These are phyloP conservation scores for Oxycera nigricornis DNA, from an alignment of 2,888 invertebrate species.

Conservation along the genomic window DNA sequence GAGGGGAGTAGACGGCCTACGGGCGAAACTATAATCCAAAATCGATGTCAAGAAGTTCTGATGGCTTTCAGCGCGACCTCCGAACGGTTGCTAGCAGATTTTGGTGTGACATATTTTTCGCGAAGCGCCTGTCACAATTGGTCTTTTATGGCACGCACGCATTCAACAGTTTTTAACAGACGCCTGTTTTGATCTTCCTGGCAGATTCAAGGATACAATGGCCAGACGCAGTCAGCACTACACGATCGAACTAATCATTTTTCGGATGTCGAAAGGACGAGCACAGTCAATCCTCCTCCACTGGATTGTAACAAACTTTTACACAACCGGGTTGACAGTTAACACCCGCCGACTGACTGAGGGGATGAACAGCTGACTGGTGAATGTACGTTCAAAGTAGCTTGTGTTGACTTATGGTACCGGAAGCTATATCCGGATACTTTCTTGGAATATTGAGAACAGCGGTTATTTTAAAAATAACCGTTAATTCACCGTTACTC, in stretches of 20 bases:
- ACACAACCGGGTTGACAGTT: conserved; percentile 30
- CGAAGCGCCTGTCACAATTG: neutral
- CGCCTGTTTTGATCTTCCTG: neutral
- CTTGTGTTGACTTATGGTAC: neutral
- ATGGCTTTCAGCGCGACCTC: no score
- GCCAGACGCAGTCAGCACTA: neutral
- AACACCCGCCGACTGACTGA: neutral
- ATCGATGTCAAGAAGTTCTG: no score
- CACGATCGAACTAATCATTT: no score
- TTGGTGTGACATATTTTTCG: conserved; percentile 19
- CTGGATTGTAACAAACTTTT: conserved; percentile 9
- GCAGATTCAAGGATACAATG: neutral
- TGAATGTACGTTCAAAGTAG: neutral
- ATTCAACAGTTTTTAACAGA: neutral
- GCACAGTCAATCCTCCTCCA: neutral
- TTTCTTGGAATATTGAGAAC: no score
- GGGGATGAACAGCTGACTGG: conserved; percentile 13
- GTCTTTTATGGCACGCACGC: neutral
- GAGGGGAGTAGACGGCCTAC: no score
- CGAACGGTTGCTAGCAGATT: conserved; percentile 7
- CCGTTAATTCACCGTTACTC: no score
- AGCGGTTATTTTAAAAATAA: no score
- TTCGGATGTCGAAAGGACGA: no score
- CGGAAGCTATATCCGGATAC: neutral
- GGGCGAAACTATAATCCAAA: no score